Evolutionary conservation across 2,888 invertebrate genomes (phyloP), one percentile per base, ranked within the genome.

Genomic region (Tenthredo notha): DNA sequence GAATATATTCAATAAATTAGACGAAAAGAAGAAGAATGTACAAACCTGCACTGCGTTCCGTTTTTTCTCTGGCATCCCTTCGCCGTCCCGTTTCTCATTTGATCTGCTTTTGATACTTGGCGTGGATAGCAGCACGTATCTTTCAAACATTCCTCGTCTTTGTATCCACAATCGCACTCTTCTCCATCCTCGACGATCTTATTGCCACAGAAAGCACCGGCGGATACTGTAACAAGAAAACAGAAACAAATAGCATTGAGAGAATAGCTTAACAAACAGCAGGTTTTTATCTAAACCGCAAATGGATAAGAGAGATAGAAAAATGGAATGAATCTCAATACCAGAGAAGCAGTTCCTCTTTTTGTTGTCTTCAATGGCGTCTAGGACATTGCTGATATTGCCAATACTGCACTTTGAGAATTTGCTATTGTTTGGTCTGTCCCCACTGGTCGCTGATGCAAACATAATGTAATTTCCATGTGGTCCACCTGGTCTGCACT

Each of bases 381-480:
- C 98, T 37, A 99, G 94, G 0, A 99, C 99, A 87, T 97, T 97
- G 86, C 98, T 98, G 91, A 99, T 99, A 94, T 99, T 99, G 86
- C 98, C 97, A 87, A 98, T 96, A 90, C 98, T 98, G 94, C 99
- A 99, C 29, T 96, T 95, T 0, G 98, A 98, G 95, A 99, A 99
- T 92, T 98, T 97, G 91, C 98, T 98, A 94, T 99, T 99, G 95
- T 99, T 99, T 12, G 98, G 97, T 84, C 98, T 96, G 94, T 99
- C 99, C 82, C 99, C 99, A 87, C 98, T 98, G 0, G 99, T 99
- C 10, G 99, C 99, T 80, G 99, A 99, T 21, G 99, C 98, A 94
- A 99, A 99, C 99, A 99, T 99, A 91, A 99, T 99, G 94, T 96
- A 99, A 95, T 99, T 99, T 85, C 99, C 99, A 88, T 96, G 96